These are phyloP conservation scores for Caerostris darwini DNA, from an alignment of 1,140 invertebrate genomes.

Conservation along the genomic window DNA sequence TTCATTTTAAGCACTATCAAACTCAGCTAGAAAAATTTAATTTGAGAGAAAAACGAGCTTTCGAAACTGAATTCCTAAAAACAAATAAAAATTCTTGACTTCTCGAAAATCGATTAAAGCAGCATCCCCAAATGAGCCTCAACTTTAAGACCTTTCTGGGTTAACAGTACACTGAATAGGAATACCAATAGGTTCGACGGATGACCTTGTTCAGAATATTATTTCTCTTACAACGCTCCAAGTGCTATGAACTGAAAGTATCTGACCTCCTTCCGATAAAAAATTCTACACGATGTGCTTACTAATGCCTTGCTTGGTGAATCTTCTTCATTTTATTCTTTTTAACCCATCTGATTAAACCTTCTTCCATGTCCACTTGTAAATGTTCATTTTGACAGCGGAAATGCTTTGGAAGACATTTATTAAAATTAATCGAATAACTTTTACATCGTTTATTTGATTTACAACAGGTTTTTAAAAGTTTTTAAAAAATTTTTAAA, in stretches of 20 bases:
- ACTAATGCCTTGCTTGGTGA: background rate
- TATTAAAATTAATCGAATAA: no score
- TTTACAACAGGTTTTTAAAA: no score
- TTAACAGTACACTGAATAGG: conserved; percentile 47
- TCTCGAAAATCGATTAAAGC: background rate
- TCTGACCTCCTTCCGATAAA: conserved; percentile 48
- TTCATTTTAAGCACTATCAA: no score
- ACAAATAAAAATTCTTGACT: background rate
- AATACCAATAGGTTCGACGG: conserved; percentile 15
- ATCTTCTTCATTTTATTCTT: conserved; percentile 3
- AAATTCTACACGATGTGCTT: conserved; percentile 33
- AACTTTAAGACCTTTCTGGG: conserved; percentile 33
- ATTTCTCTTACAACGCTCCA: background rate
- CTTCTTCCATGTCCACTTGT: background rate
- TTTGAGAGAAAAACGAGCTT: background rate
- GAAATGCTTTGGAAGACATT: no score
- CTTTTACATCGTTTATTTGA: no score
- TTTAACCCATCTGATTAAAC: background rate
- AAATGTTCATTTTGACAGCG: background rate
- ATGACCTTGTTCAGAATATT: conserved; percentile 51
- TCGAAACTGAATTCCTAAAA: background rate
- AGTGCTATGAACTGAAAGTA: conserved; percentile 64
- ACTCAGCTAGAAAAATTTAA: background rate
- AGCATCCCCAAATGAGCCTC: conserved; percentile 1
- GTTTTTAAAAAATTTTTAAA: no score